Evolutionary conservation across 2,113 vertebrate species (phyloP).

Genomic region (Larimichthys crocea): DNA sequence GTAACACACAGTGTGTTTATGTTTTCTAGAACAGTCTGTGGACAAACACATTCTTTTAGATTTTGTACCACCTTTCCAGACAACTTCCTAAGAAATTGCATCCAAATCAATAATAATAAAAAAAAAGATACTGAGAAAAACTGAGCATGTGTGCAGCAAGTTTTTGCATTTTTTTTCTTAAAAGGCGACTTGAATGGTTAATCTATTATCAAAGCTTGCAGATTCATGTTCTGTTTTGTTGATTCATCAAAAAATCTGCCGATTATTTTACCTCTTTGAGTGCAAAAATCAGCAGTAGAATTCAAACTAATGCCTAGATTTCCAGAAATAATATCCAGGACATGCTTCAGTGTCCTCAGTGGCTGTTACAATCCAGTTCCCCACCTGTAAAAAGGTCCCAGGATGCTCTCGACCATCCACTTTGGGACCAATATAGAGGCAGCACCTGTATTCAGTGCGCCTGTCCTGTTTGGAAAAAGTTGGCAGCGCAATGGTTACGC

Average conservation of each 20-base stretch:
- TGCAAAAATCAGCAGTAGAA: neutral
- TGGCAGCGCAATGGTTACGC: constrained; percentile 80
- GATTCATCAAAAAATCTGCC: neutral
- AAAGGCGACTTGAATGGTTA: neutral
- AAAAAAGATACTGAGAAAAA: neutral
- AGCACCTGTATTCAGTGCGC: constrained; percentile 75
- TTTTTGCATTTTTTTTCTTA: neutral
- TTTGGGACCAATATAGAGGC: constrained; percentile 40
- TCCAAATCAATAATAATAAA: no score
- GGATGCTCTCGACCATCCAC: constrained; percentile 8
- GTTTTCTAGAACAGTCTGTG: no score
- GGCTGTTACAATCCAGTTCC: constrained; percentile 2
- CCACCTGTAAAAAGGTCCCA: constrained; percentile 13
- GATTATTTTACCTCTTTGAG: neutral
- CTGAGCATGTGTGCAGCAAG: neutral
- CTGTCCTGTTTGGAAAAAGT: constrained; percentile 79
- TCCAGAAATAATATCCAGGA: neutral
- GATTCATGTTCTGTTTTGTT: neutral
- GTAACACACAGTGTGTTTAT: no score
- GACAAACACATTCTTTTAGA: no score
- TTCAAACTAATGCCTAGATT: neutral
- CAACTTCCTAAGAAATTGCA: no score
- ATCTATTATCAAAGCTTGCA: neutral
- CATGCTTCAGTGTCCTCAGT: constrained; percentile 44
- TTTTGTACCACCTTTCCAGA: no score